Evolutionary conservation across 2,888 invertebrate species (phyloP).

Genomic region (Eilema griseolum): DNA sequence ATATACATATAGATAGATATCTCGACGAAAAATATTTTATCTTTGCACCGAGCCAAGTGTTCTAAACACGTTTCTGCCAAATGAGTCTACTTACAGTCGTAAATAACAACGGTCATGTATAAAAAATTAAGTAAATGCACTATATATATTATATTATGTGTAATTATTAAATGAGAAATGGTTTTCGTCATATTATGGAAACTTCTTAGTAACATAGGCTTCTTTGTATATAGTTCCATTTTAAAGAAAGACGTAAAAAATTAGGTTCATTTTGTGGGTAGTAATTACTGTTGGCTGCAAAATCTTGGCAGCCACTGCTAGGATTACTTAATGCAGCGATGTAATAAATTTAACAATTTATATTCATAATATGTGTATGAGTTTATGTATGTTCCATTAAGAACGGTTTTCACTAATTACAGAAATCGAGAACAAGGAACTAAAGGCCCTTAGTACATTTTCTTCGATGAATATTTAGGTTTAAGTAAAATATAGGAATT

Average conservation of each 20-base stretch:
- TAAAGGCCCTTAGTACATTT: too few relatives aligned
- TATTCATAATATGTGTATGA: neutral
- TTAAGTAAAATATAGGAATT: neutral
- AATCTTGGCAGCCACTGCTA: neutral
- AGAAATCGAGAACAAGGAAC: neutral
- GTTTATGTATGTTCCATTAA: neutral
- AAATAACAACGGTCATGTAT: neutral
- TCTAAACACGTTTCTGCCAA: constrained; percentile 55
- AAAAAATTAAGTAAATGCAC: neutral
- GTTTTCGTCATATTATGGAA: too few relatives aligned
- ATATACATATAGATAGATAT: constrained; percentile 27
- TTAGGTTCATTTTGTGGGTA: neutral
- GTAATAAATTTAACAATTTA: constrained; percentile 3
- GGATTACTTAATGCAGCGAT: neutral
- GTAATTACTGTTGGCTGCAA: neutral
- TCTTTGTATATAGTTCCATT: neutral
- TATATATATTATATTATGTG: too few relatives aligned
- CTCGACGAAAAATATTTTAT: constrained; percentile 48
- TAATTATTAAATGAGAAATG: too few relatives aligned
- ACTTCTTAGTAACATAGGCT: neutral
- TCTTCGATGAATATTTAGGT: too few relatives aligned
- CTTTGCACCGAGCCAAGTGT: constrained; percentile 49
- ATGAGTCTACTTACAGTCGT: constrained; percentile 21
- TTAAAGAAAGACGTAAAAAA: neutral
- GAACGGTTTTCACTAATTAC: neutral